Conservation (phyloP, 2,113 vertebrate genomes). For the Stomatorhinus ivindoensis region DNA sequence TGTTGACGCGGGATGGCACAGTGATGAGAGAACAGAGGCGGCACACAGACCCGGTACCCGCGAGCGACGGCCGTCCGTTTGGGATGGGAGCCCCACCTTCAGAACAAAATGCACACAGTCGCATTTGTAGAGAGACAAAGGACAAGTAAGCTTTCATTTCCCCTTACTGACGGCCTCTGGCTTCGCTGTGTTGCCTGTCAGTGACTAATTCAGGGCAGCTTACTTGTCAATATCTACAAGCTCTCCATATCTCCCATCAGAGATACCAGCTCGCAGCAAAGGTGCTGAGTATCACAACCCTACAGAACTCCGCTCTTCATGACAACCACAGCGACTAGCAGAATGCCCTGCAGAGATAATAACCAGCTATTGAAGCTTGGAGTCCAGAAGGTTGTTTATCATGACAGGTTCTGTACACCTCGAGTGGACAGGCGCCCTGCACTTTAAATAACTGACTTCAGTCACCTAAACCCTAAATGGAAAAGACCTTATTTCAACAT, state of each 20-base stretch:
- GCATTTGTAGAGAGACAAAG: constrained; percentile 15
- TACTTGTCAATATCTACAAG: constrained; percentile 10
- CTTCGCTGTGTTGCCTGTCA: not conserved
- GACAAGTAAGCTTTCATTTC: constrained; percentile 23
- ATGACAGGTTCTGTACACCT: not conserved
- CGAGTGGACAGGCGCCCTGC: not conserved
- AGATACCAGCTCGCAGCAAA: not conserved
- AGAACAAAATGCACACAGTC: constrained; percentile 10
- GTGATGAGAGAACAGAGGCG: not conserved
- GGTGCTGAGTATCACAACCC: not conserved
- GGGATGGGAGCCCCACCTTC: constrained; percentile 3
- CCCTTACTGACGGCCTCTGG: constrained; percentile 14
- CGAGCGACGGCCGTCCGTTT: not conserved
- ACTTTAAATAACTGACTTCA: not conserved
- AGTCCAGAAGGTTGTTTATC: not conserved
- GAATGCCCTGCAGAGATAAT: not conserved
- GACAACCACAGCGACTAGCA: not conserved
- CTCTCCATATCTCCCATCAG: constrained; percentile 7
- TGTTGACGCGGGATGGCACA: not conserved
- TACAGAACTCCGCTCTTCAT: not conserved
- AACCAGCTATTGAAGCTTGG: not conserved
- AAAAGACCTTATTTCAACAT: not conserved
- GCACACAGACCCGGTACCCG: not conserved
- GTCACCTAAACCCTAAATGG: not conserved
- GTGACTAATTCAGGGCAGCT: constrained; percentile 2